Evolutionary conservation across 2,888 invertebrate species (phyloP).

Genomic region (Neocrepidodera transversa): DNA sequence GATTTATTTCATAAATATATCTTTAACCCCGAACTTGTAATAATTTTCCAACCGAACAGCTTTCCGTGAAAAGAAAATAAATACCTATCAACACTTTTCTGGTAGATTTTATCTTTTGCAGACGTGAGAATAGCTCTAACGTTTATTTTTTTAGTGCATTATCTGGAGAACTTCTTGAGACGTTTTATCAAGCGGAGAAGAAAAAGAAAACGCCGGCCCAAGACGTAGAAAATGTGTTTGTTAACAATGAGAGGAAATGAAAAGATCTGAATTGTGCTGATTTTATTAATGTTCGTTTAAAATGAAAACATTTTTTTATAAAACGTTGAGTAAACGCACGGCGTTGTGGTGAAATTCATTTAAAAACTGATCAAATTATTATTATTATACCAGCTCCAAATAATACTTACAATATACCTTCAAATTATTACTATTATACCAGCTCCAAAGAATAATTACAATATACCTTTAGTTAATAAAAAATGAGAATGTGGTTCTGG

Average conservation of each 20-base stretch:
- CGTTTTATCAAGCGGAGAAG: slow-evolving; percentile 19
- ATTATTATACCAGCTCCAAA: too few relatives aligned
- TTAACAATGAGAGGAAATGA: slow-evolving; percentile 20
- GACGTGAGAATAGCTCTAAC: slow-evolving; percentile 25
- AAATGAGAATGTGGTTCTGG: too few relatives aligned
- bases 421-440: too few relatives aligned
- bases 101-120: slow-evolving; percentile 21
- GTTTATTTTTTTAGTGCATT: slow-evolving; percentile 25
- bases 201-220: slow-evolving; percentile 9
- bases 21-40: slow-evolving; percentile 16
- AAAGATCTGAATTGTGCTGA: slow-evolving; percentile 18
- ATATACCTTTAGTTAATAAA: too few relatives aligned
- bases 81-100: slow-evolving; percentile 23
- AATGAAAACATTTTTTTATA: slow-evolving; percentile 5
- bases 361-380: not conserved
- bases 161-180: slow-evolving; percentile 22
- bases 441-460: too few relatives aligned
- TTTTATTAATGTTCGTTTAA: slow-evolving; percentile 19
- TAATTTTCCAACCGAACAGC: slow-evolving; percentile 24
- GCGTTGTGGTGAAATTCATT: not conserved
- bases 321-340: slow-evolving; percentile 2
- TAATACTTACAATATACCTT: too few relatives aligned
- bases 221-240: slow-evolving; percentile 17
- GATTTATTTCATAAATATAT: slow-evolving; percentile 14
- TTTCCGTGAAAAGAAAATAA: slow-evolving; percentile 20